These are phyloP conservation scores for Coracias cyanogaster DNA, from an alignment of 2,797 vertebrate species.

Conservation along the genomic window DNA sequence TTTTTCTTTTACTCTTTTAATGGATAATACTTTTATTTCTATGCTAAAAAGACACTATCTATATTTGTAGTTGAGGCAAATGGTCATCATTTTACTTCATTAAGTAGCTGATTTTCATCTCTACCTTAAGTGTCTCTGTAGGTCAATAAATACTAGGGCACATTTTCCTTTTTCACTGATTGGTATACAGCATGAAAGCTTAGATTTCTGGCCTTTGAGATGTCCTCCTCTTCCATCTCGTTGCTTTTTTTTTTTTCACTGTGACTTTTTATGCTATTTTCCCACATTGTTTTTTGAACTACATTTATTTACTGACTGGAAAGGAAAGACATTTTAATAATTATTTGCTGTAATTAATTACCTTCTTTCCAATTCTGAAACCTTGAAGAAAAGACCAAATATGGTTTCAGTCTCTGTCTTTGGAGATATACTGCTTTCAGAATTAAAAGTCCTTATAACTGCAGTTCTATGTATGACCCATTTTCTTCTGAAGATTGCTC, in stretches of 20 bases:
- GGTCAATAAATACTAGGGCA: neutral
- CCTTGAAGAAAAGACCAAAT: neutral
- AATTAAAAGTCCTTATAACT: neutral
- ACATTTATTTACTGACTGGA: neutral
- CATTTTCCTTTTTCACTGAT: neutral
- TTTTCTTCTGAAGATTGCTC: neutral
- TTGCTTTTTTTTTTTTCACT: neutral
- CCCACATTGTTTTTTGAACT: neutral
- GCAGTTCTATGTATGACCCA: neutral
- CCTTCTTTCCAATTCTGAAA: neutral
- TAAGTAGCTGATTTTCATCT: neutral
- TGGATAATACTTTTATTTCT: neutral
- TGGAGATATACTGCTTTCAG: neutral
- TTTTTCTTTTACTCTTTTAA: neutral
- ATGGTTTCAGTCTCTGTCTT: neutral
- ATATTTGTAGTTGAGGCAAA: neutral
- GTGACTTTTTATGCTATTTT: neutral
- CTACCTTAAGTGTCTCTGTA: neutral
- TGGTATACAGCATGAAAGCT: neutral
- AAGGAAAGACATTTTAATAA: neutral
- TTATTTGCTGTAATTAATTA: neutral
- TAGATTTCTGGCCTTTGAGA: neutral
- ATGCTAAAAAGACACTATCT: neutral
- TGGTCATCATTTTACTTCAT: neutral
- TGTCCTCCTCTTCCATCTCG: neutral